These are phyloP conservation scores for Sebastes melanostomus DNA, from an alignment of 2,797 vertebrate species.

Conservation along the genomic window DNA sequence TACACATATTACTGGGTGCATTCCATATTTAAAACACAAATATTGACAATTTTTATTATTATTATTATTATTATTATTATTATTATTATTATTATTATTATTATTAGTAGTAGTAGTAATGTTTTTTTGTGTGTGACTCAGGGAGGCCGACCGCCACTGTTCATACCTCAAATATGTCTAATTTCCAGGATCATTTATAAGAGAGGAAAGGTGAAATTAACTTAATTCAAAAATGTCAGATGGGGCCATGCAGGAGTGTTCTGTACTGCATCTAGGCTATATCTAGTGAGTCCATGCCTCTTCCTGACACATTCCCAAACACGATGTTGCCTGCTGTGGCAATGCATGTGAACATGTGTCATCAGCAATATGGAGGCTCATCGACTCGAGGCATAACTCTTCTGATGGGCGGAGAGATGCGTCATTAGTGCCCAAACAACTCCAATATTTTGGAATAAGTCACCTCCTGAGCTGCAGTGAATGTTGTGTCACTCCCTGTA, in stretches of 20 bases:
- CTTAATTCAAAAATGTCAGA: not conserved
- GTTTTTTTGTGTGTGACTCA: too few relatives aligned
- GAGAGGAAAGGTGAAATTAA: not conserved
- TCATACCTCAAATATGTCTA: not conserved
- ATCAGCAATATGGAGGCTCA: not conserved
- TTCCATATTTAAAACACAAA: too few relatives aligned
- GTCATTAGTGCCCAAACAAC: not conserved
- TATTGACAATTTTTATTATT: too few relatives aligned
- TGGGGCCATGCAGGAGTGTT: not conserved
- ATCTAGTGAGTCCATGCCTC: not conserved
- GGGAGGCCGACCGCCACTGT: too few relatives aligned
- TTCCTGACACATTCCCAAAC: not conserved
- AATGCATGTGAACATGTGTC: conserved; percentile 3
- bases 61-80: too few relatives aligned
- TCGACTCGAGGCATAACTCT: not conserved
- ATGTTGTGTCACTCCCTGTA: not conserved
- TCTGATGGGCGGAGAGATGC: conserved; percentile 10
- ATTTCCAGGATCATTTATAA: not conserved
- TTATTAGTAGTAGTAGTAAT: too few relatives aligned
- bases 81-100: too few relatives aligned
- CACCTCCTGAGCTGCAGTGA: not conserved
- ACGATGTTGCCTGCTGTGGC: not conserved
- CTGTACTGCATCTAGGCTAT: not conserved
- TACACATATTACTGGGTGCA: too few relatives aligned
- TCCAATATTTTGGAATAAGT: not conserved